Evolutionary conservation across 2,113 vertebrate species (phyloP).

Genomic region (Pseudorhombus dupliciocellatus): DNA sequence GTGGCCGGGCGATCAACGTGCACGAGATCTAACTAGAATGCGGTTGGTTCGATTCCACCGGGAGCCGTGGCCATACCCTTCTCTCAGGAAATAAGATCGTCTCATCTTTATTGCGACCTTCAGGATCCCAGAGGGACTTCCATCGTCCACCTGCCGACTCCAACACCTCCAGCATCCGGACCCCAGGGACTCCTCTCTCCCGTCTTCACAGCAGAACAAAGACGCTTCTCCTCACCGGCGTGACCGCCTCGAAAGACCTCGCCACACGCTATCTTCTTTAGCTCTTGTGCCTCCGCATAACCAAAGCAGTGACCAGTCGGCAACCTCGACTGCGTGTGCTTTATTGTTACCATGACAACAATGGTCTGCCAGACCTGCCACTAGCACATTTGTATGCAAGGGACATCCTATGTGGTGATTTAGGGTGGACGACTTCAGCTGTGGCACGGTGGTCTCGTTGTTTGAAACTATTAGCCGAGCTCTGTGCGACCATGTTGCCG

Average conservation of each 20-base stretch:
- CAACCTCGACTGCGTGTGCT: not conserved
- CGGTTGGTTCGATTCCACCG: not conserved
- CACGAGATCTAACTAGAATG: not conserved
- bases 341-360: not conserved
- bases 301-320: not conserved
- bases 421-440: not conserved
- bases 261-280: not conserved
- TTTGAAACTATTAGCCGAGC: too few species aligned
- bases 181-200: not conserved
- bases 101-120: not conserved
- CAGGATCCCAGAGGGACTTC: not conserved
- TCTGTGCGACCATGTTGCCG: not conserved
- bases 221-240: not conserved
- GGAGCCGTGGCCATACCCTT: not conserved
- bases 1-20: not conserved
- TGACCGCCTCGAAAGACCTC: not conserved
- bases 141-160: not conserved
- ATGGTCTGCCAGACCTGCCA: not conserved
- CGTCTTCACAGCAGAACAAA: not conserved
- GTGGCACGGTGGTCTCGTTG: too few species aligned
- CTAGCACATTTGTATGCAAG: not conserved
- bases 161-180: not conserved
- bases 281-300: not conserved
- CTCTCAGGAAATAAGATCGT: not conserved
- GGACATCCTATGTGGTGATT: not conserved